These are phyloP conservation scores for Acanthornis magna DNA, from an alignment of 2,797 vertebrate genomes.

Conservation along the genomic window DNA sequence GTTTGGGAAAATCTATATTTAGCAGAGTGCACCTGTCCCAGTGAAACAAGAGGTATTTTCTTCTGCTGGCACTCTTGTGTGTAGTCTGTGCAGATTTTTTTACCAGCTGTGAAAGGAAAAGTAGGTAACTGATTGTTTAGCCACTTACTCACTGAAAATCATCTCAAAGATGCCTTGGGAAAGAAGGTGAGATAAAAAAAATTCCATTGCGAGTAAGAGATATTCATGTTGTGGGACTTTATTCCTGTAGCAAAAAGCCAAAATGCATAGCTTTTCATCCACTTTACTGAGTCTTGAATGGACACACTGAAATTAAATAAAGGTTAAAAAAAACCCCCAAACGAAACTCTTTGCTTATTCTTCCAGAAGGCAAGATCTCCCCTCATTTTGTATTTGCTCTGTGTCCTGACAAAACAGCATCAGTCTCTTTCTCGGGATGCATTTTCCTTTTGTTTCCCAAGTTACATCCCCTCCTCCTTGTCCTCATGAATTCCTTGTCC, in stretches of 20 bases:
- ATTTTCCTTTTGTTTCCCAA: neutral
- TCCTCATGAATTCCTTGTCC: neutral
- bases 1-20: conserved; percentile 71
- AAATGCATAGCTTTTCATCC: neutral
- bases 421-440: neutral
- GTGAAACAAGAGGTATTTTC: neutral
- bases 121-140: neutral
- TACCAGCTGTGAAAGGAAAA: neutral
- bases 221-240: neutral
- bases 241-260: neutral
- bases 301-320: conserved; percentile 2
- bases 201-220: neutral
- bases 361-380: neutral
- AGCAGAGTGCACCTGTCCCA: neutral
- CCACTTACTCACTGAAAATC: neutral
- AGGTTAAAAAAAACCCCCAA: neutral
- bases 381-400: neutral
- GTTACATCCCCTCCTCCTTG: neutral
- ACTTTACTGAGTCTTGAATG: neutral
- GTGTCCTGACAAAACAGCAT: neutral
- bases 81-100: conserved; percentile 32
- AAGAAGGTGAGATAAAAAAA: neutral
- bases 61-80: neutral
- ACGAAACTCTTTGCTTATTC: neutral
- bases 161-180: neutral